phyloP scores from a whole-genome alignment of 2,797 vertebrate species.

The Alosa sapidissima region DNA sequence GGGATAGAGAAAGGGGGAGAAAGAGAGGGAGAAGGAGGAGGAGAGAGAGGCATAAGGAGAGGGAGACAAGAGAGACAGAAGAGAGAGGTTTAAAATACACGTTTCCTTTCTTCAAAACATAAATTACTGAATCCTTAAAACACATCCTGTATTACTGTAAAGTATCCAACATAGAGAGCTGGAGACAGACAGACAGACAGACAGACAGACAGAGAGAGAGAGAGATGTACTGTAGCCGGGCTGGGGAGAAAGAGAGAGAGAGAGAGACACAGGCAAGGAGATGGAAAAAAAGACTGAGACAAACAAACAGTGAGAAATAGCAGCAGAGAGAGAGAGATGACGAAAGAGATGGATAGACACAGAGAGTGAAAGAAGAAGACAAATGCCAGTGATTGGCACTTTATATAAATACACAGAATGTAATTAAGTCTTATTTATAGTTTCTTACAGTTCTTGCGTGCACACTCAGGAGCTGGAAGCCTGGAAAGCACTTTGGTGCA shows the following conservation, averaged over 20 bases:
- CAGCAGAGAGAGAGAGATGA: background rate
- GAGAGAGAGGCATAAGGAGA: too few relatives aligned
- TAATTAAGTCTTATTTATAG: conserved; percentile 15
- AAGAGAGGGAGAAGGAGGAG: too few relatives aligned
- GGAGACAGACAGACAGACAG: background rate
- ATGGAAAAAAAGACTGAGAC: background rate
- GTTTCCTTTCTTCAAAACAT: too few relatives aligned
- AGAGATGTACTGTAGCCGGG: background rate
- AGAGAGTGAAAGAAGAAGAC: background rate
- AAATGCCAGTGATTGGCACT: background rate
- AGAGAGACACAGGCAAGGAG: background rate
- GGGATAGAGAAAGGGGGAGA: too few relatives aligned
- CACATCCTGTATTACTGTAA: too few relatives aligned
- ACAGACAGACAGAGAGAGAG: background rate
- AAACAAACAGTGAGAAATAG: background rate
- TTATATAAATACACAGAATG: background rate
- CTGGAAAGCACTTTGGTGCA: background rate
- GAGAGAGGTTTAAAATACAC: background rate
- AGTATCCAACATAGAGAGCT: background rate
- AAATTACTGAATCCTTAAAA: too few relatives aligned
- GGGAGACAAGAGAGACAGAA: background rate
- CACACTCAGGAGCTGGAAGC: background rate
- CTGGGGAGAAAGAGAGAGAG: background rate
- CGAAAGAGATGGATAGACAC: background rate
- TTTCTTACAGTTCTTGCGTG: background rate